A percentile compares a stretch with the other conserved stretches of the same genome.
Conservation (phyloP, 2,113 vertebrate genomes). For the Euleptes europaea region DNA sequence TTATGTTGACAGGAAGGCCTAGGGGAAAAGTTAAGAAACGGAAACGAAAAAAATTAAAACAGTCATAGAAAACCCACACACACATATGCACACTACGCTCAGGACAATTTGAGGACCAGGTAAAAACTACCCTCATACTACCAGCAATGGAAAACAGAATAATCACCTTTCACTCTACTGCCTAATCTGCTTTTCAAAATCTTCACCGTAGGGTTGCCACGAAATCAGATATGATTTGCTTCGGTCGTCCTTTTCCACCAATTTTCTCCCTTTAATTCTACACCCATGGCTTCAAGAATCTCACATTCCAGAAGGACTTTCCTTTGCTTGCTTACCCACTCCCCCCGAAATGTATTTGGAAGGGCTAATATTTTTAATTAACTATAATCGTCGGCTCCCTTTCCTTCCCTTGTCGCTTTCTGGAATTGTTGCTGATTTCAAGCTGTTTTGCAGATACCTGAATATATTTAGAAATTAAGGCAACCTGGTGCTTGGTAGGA, state of each 20-base stretch:
- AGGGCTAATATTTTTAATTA: constrained; percentile 56
- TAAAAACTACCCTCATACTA: constrained; percentile 71
- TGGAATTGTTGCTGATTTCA: constrained; percentile 56
- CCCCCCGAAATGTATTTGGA: constrained; percentile 10
- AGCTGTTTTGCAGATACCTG: too few relatives aligned
- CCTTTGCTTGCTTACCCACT: constrained; percentile 29
- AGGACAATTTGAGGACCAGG: constrained; percentile 86
- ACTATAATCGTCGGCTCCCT: constrained; percentile 55
- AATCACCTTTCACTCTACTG: constrained; percentile 60
- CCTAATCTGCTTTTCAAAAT: constrained; percentile 71
- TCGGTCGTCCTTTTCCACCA: constrained; percentile 68
- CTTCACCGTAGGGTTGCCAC: constrained; percentile 66
- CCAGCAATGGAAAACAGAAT: constrained; percentile 70
- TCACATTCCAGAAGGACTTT: constrained; percentile 49
- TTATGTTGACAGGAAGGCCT: constrained; percentile 95
- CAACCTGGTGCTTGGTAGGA: too few relatives aligned
- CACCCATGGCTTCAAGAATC: constrained; percentile 67
- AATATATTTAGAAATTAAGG: too few relatives aligned
- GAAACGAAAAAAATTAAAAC: constrained; percentile 94
- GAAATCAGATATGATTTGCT: constrained; percentile 74
- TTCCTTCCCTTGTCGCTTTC: constrained; percentile 61
- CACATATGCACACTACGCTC: too few relatives aligned
- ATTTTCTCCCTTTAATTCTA: constrained; percentile 66
- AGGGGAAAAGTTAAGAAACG: constrained; percentile 96
- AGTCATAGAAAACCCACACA: constrained; percentile 79